Conservation (phyloP, 2,113 vertebrate species). For the Orycteropus afer region DNA sequence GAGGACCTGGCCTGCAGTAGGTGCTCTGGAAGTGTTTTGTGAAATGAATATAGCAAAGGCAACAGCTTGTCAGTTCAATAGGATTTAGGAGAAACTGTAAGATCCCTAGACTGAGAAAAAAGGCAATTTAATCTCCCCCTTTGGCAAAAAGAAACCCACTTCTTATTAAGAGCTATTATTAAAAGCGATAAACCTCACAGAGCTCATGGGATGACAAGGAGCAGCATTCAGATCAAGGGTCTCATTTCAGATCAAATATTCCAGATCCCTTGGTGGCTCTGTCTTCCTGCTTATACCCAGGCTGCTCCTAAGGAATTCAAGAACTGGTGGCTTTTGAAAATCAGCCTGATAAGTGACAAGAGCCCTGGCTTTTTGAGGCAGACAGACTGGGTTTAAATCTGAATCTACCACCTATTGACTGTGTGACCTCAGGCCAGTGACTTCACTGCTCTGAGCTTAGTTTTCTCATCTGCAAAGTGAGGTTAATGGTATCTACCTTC, state of each 20-base stretch:
- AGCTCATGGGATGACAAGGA: background rate
- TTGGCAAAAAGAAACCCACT: slow-evolving; percentile 48
- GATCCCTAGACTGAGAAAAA: slow-evolving; percentile 38
- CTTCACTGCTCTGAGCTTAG: background rate
- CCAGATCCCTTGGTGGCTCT: background rate
- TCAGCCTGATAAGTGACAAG: background rate
- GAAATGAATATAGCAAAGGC: slow-evolving; percentile 15
- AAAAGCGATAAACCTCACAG: background rate
- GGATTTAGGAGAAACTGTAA: slow-evolving; percentile 21
- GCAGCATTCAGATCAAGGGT: background rate
- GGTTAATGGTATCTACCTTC: background rate
- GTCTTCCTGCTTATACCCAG: background rate
- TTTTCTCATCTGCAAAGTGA: background rate
- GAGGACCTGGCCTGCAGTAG: background rate
- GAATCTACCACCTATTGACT: background rate
- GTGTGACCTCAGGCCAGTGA: background rate
- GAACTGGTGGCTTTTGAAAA: background rate
- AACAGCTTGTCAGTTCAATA: slow-evolving; percentile 7
- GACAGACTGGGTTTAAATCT: background rate
- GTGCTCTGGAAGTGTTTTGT: background rate
- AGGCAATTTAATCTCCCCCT: slow-evolving; percentile 50
- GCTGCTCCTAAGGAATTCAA: background rate
- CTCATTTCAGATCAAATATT: background rate
- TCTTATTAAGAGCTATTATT: slow-evolving; percentile 5
- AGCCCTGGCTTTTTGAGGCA: background rate